Evolutionary conservation across 2,888 invertebrate species (phyloP), one percentile per base, ranked within the genome.

Genomic region (Noctuana brunneofusca): DNA sequence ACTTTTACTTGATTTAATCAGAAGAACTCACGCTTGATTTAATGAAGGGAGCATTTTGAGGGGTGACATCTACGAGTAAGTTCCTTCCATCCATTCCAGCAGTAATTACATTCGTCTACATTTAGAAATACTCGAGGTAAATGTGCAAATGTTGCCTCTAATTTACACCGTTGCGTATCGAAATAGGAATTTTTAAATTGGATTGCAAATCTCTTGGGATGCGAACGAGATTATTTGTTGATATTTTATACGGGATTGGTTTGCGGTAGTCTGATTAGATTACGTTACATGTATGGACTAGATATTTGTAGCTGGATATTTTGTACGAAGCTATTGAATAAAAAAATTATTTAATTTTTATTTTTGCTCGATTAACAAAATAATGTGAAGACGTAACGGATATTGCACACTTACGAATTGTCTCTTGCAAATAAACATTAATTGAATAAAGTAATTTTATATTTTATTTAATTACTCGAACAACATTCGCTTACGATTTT

Each of bases 101-200:
- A 79, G 79, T 85, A 84, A 85, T 86, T 84, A 86, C 81, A 85
- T 86, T 86, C 82, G 75, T 79, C 73, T 78, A 83, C 81, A 81
- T 83, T 80, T 79, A 80, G 80, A 76, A 76, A 77, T 75, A 70
- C 64, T 66, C 60, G 52, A 58, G 68, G 79, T 77, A 82, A 80
- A 78, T 75, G 78, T 78, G 82, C 80, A 78, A 82, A 84, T 78
- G 83, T 78, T 78, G 74, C 69, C 67, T 78, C 79, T 81, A 80
- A 84, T 83, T 83, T 73, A 74, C 75, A 75, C 71, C 16, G 48
- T n/a, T n/a, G 71, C 69, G 75, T 80, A 78, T 77, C 81, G 81
- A 81, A 83, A 84, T 86, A 86, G 74, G 77, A 81, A 81, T 83
- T 82, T 79, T 24, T 76, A 81, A 84, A 86, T 86, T 84, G 81